Conservation (phyloP, 2,113 vertebrate species). For the Pelvicachromis taeniatus region DNA sequence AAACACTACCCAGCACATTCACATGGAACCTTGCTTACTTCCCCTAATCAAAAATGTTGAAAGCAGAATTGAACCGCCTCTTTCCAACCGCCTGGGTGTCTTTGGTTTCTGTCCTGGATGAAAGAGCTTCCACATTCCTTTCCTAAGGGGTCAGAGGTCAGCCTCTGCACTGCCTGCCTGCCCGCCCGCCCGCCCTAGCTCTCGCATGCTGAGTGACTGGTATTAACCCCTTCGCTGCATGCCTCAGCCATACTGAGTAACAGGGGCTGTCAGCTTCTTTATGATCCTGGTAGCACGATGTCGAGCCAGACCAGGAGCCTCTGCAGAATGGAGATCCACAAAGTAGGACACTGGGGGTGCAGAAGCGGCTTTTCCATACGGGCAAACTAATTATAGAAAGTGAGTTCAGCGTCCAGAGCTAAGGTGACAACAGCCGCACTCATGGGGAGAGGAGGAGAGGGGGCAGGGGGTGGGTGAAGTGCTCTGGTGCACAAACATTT, state of each 20-base stretch:
- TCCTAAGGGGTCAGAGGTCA: conserved; percentile 74
- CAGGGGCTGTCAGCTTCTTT: background rate
- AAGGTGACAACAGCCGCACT: conserved; percentile 69
- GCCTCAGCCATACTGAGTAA: background rate
- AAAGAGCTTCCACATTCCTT: conserved; percentile 81
- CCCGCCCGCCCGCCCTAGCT: conserved; percentile 44
- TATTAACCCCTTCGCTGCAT: conserved; percentile 63
- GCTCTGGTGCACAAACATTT: conserved; percentile 14
- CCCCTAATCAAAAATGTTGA: conserved; percentile 45
- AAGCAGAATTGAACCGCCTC: conserved; percentile 54
- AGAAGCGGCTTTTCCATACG: conserved; percentile 14
- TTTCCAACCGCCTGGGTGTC: conserved; percentile 63
- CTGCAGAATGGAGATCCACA: background rate
- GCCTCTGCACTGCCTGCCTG: conserved; percentile 64
- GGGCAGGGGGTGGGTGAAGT: background rate
- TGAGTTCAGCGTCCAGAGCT: conserved; percentile 61
- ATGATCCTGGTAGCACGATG: background rate
- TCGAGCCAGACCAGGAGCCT: background rate
- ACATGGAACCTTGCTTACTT: conserved; percentile 25
- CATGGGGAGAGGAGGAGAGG: background rate
- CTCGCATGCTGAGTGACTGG: conserved; percentile 63
- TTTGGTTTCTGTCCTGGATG: conserved; percentile 76
- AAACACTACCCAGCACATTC: conserved; percentile 8
- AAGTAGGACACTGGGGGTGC: background rate
- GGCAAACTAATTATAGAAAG: conserved; percentile 67